These are phyloP conservation scores for Acrocephalus kingi DNA, from an alignment of 2,113 vertebrate species.

Conservation along the genomic window DNA sequence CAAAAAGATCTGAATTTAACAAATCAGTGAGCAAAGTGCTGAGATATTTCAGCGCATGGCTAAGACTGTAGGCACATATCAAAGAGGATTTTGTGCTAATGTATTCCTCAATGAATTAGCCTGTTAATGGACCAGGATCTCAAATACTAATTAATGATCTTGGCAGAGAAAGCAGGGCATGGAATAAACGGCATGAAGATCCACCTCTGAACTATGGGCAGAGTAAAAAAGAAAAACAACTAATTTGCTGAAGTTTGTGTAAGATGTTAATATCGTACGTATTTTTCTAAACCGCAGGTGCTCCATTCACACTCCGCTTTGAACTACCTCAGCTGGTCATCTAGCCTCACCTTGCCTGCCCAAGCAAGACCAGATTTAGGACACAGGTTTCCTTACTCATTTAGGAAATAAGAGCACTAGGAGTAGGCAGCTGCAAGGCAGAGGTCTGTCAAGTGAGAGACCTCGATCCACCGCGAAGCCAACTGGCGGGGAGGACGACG, in stretches of 20 bases:
- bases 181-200: not conserved
- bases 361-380: not conserved
- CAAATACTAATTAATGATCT: not conserved
- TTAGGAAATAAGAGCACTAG: not conserved
- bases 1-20: not conserved
- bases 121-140: not conserved
- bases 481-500: fast-evolving
- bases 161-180: not conserved
- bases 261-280: fast-evolving
- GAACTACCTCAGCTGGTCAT: not conserved
- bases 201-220: not conserved
- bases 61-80: not conserved
- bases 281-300: fast-evolving
- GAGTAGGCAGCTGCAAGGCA: not conserved
- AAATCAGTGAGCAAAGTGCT: fast-evolving
- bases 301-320: not conserved
- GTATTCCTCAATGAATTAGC: not conserved
- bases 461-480: not conserved
- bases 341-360: fast-evolving
- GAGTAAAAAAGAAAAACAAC: not conserved
- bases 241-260: not conserved
- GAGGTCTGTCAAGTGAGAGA: not conserved
- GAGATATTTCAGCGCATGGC: not conserved
- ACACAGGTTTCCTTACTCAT: not conserved
- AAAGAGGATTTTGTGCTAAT: not conserved